Percentiles rank a stretch among this genome's conserved stretches.
Evolutionary conservation across 2,888 invertebrate genomes (phyloP).

Genomic region (Meganola albula): DNA sequence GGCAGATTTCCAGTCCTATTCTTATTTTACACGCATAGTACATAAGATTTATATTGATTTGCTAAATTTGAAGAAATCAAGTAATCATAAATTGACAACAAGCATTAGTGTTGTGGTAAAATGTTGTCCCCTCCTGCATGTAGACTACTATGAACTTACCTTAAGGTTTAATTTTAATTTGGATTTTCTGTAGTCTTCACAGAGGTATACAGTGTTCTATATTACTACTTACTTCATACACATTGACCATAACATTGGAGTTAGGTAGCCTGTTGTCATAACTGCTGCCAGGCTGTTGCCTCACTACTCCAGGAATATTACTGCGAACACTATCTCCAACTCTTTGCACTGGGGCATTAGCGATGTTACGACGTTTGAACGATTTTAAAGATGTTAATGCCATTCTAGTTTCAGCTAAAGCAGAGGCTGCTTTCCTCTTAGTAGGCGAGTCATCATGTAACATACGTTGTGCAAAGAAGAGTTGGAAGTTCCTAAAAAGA

Average conservation of each 20-base stretch:
- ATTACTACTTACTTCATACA: conserved; percentile 69
- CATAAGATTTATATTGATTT: too few relatives aligned
- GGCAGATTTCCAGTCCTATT: too few relatives aligned
- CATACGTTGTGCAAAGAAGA: conserved; percentile 82
- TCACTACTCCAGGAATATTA: conserved; percentile 70
- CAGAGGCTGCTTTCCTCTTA: conserved; percentile 76
- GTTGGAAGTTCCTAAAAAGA: conserved; percentile 82
- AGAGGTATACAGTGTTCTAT: too few relatives aligned
- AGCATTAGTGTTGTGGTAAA: too few relatives aligned
- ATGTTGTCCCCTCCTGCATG: too few relatives aligned
- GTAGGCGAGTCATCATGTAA: conserved; percentile 80
- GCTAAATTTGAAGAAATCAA: too few relatives aligned
- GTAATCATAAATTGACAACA: too few relatives aligned
- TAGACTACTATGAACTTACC: too few relatives aligned
- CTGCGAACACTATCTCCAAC: conserved; percentile 77
- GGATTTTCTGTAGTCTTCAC: too few relatives aligned
- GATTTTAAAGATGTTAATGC: conserved; percentile 86
- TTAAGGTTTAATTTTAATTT: too few relatives aligned
- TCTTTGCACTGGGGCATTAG: conserved; percentile 65
- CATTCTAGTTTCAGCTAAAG: conserved; percentile 83
- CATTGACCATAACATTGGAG: conserved; percentile 73
- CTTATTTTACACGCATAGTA: too few relatives aligned
- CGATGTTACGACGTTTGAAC: conserved; percentile 77
- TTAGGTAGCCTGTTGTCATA: conserved; percentile 55
- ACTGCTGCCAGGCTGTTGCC: conserved; percentile 60